phyloP scores from a whole-genome alignment of 2,888 invertebrate species.

The Muschampia plurimacula region DNA sequence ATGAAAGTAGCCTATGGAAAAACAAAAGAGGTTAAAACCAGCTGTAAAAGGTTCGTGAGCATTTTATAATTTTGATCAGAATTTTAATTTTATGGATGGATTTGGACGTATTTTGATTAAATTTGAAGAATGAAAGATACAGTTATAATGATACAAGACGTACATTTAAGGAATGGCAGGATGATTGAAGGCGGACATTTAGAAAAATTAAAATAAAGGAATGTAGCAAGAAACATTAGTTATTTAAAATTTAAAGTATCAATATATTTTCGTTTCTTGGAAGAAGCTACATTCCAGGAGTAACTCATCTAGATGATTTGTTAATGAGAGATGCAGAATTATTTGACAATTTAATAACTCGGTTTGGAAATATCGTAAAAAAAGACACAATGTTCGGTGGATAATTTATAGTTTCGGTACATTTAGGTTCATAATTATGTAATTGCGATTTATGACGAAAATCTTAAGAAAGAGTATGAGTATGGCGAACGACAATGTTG shows the following conservation, averaged over 20 bases:
- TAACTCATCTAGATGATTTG: too few relatives aligned
- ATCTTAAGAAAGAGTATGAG: not conserved
- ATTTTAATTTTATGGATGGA: not conserved
- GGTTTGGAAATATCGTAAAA: too few relatives aligned
- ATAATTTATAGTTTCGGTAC: too few relatives aligned
- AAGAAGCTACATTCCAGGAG: not conserved
- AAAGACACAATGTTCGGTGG: too few relatives aligned
- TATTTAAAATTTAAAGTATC: not conserved
- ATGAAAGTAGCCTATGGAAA: slow-evolving; percentile 95
- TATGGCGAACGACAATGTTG: not conserved
- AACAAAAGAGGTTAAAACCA: not conserved
- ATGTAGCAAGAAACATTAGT: too few relatives aligned
- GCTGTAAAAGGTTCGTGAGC: not conserved
- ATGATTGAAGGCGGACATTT: not conserved
- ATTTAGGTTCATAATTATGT: too few relatives aligned
- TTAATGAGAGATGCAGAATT: too few relatives aligned
- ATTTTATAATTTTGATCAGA: not conserved
- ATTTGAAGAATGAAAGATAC: not conserved
- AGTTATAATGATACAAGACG: not conserved
- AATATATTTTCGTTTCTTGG: not conserved
- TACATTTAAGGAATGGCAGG: not conserved
- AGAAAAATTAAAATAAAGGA: not conserved
- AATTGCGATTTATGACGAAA: too few relatives aligned
- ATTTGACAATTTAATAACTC: too few relatives aligned
- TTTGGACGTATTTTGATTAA: too few relatives aligned